These are phyloP conservation scores for Ceuthmochares aereus DNA, from an alignment of 2,113 vertebrate species.

Conservation along the genomic window DNA sequence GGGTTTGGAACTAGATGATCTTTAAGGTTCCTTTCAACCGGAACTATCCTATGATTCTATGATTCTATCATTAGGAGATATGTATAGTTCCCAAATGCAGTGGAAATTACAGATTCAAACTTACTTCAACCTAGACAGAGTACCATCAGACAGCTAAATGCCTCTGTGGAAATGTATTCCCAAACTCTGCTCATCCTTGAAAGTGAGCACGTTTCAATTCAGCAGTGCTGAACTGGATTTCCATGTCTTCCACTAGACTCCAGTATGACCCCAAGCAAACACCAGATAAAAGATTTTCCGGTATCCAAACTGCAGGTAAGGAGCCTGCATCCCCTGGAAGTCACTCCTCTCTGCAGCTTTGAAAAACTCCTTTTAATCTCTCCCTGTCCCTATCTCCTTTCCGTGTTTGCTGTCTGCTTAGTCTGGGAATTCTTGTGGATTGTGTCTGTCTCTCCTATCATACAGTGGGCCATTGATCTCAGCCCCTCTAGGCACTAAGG, in stretches of 20 bases:
- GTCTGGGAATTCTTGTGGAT: background rate
- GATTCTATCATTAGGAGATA: background rate
- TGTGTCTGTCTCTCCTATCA: background rate
- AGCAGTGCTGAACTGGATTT: background rate
- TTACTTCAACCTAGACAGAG: background rate
- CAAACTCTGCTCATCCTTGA: background rate
- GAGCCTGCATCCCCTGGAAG: background rate
- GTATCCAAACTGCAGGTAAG: background rate
- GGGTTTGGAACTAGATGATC: no score
- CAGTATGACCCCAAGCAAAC: background rate
- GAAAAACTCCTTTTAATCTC: background rate
- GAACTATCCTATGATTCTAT: no score
- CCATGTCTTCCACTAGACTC: accelerated
- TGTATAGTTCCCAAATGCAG: background rate
- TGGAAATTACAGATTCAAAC: background rate
- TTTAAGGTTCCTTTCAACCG: no score
- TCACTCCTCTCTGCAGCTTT: background rate
- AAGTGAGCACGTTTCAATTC: background rate
- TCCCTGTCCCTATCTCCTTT: background rate
- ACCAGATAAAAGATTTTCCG: background rate
- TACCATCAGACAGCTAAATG: background rate
- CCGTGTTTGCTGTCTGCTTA: background rate
- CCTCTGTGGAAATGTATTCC: background rate
- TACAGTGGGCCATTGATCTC: background rate
- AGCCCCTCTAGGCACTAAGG: background rate